These are phyloP conservation scores for Stegana nigrithorax DNA, from an alignment of 2,888 invertebrate genomes.

Conservation along the genomic window DNA sequence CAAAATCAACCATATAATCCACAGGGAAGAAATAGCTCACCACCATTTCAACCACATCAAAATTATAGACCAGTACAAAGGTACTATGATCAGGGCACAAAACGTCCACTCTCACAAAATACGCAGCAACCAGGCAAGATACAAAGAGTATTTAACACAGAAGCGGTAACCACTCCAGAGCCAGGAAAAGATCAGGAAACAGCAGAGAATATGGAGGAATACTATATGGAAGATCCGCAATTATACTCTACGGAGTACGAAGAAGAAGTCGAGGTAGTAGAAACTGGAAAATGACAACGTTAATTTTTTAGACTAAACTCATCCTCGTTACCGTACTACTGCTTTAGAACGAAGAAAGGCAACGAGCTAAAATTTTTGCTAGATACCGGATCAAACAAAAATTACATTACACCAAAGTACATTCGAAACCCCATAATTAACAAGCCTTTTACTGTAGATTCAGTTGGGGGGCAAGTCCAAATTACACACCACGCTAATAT, in stretches of 20 bases:
- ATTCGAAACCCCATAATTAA: not conserved
- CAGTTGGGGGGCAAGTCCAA: not conserved
- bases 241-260: not conserved
- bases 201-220: not conserved
- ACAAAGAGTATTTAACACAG: not conserved
- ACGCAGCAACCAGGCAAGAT: not conserved
- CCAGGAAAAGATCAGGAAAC: not conserved
- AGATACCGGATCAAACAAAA: not conserved
- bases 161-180: not conserved
- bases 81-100: not conserved
- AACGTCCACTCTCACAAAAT: not conserved
- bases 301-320: slow-evolving; percentile 8
- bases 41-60: slow-evolving; percentile 1
- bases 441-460: not conserved
- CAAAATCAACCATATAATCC: no score
- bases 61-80: not conserved
- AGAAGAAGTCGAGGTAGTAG: not conserved
- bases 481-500: not conserved
- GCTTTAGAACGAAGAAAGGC: not conserved
- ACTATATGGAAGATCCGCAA: not conserved
- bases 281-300: not conserved
- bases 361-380: not conserved
- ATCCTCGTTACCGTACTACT: slow-evolving; percentile 1
- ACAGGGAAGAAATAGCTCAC: no score
- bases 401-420: not conserved